phyloP scores from a whole-genome alignment of 1,140 invertebrate species.

The Trichonephila inaurata region DNA sequence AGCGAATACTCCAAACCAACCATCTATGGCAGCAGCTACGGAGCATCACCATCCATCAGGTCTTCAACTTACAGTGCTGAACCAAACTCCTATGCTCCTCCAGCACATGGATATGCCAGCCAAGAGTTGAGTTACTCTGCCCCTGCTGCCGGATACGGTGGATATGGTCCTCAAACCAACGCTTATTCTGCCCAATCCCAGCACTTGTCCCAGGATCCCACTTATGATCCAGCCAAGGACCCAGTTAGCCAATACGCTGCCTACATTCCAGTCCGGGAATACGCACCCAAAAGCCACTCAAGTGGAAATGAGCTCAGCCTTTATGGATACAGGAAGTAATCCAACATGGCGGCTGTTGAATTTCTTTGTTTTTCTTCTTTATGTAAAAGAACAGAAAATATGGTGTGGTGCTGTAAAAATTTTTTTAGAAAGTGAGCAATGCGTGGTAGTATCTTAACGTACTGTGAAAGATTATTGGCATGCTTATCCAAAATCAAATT shows the following conservation, averaged over 20 bases:
- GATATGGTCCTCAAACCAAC: slow-evolving; percentile 64
- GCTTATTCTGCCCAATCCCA: slow-evolving; percentile 52
- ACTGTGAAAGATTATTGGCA: too few relatives aligned
- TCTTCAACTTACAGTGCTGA: not conserved
- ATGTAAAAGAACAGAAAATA: not conserved
- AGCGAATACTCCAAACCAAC: slow-evolving; percentile 50
- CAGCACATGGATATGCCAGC: slow-evolving; percentile 18
- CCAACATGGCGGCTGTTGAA: not conserved
- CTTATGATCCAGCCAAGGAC: slow-evolving; percentile 69
- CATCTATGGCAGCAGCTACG: slow-evolving; percentile 59
- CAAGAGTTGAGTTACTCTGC: not conserved
- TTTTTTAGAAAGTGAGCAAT: not conserved
- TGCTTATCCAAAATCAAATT: too few relatives aligned
- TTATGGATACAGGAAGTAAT: slow-evolving; percentile 69
- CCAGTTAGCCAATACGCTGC: slow-evolving; percentile 70
- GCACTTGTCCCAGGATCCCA: slow-evolving; percentile 60
- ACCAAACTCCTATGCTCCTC: not conserved
- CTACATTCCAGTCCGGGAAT: slow-evolving; percentile 62
- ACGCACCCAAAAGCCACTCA: slow-evolving; percentile 44
- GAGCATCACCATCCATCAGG: slow-evolving; percentile 23
- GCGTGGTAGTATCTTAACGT: too few relatives aligned
- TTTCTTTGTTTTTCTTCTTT: not conserved
- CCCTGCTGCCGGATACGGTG: not conserved
- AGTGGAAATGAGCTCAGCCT: slow-evolving; percentile 60
- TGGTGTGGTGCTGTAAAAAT: not conserved